Percentiles rank a stretch among this genome's conserved stretches.
Conservation (phyloP, 2,888 invertebrate species). For the Syrphus vitripennis region DNA sequence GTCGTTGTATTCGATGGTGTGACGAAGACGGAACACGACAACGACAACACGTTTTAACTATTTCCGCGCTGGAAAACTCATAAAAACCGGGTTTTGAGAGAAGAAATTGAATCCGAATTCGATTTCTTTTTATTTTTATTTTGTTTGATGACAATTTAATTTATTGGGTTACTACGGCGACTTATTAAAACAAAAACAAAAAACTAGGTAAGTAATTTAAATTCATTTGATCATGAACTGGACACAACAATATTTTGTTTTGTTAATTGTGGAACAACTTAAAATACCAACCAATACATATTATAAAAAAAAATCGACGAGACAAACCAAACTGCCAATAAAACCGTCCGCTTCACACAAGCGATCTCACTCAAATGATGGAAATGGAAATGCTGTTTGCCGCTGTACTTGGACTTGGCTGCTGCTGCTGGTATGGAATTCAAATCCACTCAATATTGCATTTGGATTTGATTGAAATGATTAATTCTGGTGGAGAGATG, state of each 20-base stretch:
- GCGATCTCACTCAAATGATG: constrained; percentile 76
- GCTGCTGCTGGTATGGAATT: constrained; percentile 1
- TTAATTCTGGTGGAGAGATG: neutral
- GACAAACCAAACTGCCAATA: neutral
- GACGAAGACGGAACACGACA: constrained; percentile 25
- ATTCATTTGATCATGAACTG: neutral
- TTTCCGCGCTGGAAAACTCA: constrained; percentile 29
- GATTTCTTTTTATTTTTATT: constrained; percentile 17
- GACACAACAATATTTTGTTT: neutral
- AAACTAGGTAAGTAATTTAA: neutral
- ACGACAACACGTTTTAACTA: constrained; percentile 19
- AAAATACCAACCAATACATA: neutral
- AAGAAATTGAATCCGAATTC: constrained; percentile 26
- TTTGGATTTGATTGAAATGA: constrained; percentile 11
- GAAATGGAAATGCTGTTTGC: constrained; percentile 2
- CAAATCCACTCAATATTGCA: constrained; percentile 51
- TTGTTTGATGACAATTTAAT: constrained; percentile 8
- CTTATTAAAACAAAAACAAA: neutral
- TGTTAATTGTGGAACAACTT: constrained; percentile 15
- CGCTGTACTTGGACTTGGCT: neutral
- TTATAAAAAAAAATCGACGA: constrained; percentile 5
- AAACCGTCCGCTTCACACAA: constrained; percentile 75
- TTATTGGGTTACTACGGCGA: neutral
- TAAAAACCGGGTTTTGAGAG: constrained; percentile 7
- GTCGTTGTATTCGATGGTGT: neutral